phyloP scores from a whole-genome alignment of 2,113 vertebrate genomes.

The Rhabdomys dilectus region DNA sequence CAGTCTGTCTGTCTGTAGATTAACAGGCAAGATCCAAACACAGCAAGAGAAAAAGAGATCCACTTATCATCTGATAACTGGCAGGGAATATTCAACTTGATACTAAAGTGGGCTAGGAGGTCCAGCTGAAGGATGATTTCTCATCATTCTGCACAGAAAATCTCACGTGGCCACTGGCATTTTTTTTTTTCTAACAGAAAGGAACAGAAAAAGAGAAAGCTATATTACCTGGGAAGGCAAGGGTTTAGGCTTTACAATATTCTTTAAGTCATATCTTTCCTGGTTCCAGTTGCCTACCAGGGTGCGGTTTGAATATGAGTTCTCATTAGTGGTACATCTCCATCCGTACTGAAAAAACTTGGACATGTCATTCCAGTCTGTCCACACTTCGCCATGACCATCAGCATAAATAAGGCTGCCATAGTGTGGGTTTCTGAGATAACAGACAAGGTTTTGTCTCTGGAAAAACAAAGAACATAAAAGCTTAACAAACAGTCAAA shows the following conservation, averaged over 20 bases:
- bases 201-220: neutral
- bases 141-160: conserved; percentile 11
- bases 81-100: conserved; percentile 12
- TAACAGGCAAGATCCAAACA: conserved; percentile 42
- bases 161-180: neutral
- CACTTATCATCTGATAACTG: neutral
- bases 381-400: conserved; percentile 86
- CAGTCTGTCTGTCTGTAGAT: conserved; percentile 28
- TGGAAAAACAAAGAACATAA: conserved; percentile 47
- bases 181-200: conserved; percentile 12
- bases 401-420: conserved; percentile 83
- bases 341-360: conserved; percentile 88
- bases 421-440: conserved; percentile 68
- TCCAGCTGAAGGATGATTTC: neutral
- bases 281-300: conserved; percentile 89
- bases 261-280: conserved; percentile 80
- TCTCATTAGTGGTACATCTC: conserved; percentile 86
- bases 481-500: conserved; percentile 17
- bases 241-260: conserved; percentile 80
- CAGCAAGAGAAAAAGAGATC: conserved; percentile 39
- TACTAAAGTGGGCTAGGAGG: neutral
- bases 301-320: conserved; percentile 82
- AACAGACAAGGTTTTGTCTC: conserved; percentile 67
- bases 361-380: conserved; percentile 74
- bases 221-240: conserved; percentile 86